phyloP scores from a whole-genome alignment of 1,140 invertebrate genomes.

The Caerostris darwini region DNA sequence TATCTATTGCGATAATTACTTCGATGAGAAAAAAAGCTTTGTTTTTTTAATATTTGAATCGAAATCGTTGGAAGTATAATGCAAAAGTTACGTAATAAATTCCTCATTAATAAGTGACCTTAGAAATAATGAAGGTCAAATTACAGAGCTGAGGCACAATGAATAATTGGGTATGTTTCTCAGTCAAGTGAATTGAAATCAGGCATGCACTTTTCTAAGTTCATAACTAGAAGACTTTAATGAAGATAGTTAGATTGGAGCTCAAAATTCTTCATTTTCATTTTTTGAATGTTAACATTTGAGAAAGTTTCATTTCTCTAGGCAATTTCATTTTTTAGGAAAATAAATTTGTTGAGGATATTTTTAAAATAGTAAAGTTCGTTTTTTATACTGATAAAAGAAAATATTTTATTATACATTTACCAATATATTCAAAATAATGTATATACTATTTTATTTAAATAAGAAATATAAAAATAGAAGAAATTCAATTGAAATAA shows the following conservation, averaged over 20 bases:
- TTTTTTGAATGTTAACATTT: background rate
- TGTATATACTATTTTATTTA: too few species aligned
- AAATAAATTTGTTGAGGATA: too few species aligned
- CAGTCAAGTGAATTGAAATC: conserved; percentile 8
- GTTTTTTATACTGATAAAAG: too few species aligned
- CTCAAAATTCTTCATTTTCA: background rate
- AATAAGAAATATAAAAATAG: too few species aligned
- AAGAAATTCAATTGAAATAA: too few species aligned
- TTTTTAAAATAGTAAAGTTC: too few species aligned
- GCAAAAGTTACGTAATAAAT: background rate
- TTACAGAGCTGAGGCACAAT: background rate
- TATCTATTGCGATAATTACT: background rate
- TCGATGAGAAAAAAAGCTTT: background rate
- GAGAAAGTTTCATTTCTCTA: background rate
- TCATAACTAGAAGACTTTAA: background rate
- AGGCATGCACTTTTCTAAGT: background rate
- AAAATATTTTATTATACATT: too few species aligned
- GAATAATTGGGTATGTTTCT: conserved; percentile 21
- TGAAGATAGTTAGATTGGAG: background rate
- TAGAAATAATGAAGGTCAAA: conserved; percentile 26
- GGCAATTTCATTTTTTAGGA: too few species aligned
- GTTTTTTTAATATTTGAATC: background rate
- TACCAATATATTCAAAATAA: too few species aligned
- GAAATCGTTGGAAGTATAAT: background rate
- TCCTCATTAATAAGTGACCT: background rate